Evolutionary conservation across 2,797 vertebrate species (phyloP).

Genomic region (Acestrorhynchus altus): DNA sequence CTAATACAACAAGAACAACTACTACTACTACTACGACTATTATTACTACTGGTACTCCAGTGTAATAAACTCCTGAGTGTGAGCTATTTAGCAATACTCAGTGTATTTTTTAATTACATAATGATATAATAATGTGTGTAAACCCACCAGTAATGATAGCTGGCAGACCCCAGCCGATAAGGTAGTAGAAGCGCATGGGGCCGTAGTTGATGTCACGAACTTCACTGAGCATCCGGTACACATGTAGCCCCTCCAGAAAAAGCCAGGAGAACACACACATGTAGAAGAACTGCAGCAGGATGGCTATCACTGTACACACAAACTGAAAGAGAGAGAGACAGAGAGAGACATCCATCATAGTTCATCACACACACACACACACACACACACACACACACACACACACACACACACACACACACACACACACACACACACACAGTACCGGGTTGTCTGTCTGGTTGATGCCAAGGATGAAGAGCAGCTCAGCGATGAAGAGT

Average conservation of each 20-base stretch:
- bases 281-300: slow-evolving; percentile 96
- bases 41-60: too few species aligned
- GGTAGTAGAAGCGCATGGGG: slow-evolving; percentile 97
- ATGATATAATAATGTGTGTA: too few species aligned
- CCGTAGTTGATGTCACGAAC: slow-evolving; percentile 91
- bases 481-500: slow-evolving; percentile 87
- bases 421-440: too few species aligned
- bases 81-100: too few species aligned
- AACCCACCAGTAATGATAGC: slow-evolving; percentile 91
- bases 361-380: too few species aligned
- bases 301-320: slow-evolving; percentile 92
- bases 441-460: slow-evolving; percentile 89
- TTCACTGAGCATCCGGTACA: slow-evolving; percentile 91
- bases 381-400: too few species aligned
- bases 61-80: too few species aligned
- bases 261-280: slow-evolving; percentile 95
- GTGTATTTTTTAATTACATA: too few species aligned
- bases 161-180: slow-evolving; percentile 94
- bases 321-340: slow-evolving; percentile 76
- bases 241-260: slow-evolving; percentile 91
- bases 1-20: too few species aligned
- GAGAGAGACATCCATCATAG: neutral
- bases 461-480: slow-evolving; percentile 95
- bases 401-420: too few species aligned
- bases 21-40: too few species aligned